Percentiles rank a stretch among this genome's conserved stretches.
Conservation (phyloP, 2,113 vertebrate genomes). For the Sialia sialis region DNA sequence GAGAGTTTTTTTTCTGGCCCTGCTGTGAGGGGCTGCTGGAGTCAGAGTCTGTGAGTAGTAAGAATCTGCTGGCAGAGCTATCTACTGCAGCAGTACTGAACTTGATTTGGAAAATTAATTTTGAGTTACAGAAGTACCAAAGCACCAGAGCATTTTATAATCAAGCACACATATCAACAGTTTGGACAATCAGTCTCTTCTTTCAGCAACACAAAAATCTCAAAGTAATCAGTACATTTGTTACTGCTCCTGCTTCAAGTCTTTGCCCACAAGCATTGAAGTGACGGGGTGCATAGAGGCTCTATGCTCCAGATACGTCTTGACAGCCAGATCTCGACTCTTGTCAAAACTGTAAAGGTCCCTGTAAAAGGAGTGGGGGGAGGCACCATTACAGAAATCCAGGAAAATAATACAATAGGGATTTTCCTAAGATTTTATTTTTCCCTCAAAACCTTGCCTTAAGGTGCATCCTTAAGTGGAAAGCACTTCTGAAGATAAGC, state of each 20-base stretch:
- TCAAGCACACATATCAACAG: neutral
- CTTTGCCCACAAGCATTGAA: slow-evolving; percentile 84
- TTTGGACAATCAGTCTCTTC: neutral
- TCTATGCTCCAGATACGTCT: slow-evolving; percentile 74
- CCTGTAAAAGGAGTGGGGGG: slow-evolving; percentile 57
- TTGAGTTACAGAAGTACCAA: neutral
- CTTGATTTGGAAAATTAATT: slow-evolving; percentile 4
- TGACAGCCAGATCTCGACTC: slow-evolving; percentile 74
- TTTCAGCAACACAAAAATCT: neutral
- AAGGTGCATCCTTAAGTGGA: neutral
- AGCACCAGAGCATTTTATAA: neutral
- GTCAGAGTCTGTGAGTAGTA: neutral
- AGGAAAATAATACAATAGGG: neutral
- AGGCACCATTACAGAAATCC: neutral
- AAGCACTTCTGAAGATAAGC: neutral
- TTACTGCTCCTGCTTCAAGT: slow-evolving; percentile 80
- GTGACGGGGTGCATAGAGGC: slow-evolving; percentile 87
- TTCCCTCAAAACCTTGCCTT: neutral
- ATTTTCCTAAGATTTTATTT: neutral
- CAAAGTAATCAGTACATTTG: neutral
- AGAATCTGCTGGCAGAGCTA: neutral
- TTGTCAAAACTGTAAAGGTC: slow-evolving; percentile 88
- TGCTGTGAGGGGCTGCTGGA: neutral
- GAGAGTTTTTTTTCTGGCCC: neutral
- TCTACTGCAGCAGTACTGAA: neutral